Percentiles rank a stretch among this genome's conserved stretches.
These are phyloP conservation scores for Archegozetes longisetosus DNA, from an alignment of 1,140 invertebrate species.

Conservation along the genomic window DNA sequence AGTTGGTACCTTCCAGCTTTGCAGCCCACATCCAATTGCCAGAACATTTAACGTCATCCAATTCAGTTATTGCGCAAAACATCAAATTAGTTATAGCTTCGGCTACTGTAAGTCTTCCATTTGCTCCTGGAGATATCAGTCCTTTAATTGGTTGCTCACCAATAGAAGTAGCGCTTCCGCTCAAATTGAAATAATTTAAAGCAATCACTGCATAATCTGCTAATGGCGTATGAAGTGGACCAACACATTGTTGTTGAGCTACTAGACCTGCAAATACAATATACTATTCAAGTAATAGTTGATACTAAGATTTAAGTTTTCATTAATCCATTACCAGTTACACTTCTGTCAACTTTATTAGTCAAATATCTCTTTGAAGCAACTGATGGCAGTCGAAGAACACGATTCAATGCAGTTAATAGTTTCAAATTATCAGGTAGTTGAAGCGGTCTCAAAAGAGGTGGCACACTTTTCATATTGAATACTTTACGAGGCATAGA, in stretches of 20 bases:
- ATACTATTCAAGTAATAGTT: neutral
- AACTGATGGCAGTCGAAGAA: conserved; percentile 73
- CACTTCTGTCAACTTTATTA: conserved; percentile 86
- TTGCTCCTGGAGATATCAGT: conserved; percentile 55
- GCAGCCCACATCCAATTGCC: conserved; percentile 99
- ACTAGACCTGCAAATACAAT: conserved; percentile 40
- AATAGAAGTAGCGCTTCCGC: conserved; percentile 77
- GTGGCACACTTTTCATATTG: conserved; percentile 17
- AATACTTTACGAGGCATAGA: conserved; percentile 60
- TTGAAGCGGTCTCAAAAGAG: conserved; percentile 8
- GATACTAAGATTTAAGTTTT: neutral
- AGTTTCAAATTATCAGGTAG: neutral
- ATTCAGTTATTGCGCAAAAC: conserved; percentile 35
- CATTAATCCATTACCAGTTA: conserved; percentile 46
- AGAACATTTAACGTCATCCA: conserved; percentile 76
- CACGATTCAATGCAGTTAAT: conserved; percentile 41
- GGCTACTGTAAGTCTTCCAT: conserved; percentile 79
- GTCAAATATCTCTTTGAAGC: conserved; percentile 89
- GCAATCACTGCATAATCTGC: conserved; percentile 88
- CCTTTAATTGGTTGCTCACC: conserved; percentile 94
- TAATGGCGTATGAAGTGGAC: conserved; percentile 82
- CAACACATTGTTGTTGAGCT: conserved; percentile 94
- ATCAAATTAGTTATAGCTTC: conserved; percentile 91
- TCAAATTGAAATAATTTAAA: conserved; percentile 41
- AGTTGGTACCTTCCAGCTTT: conserved; percentile 48